Conservation (phyloP, 2,797 vertebrate species). For the Euthynnus affinis region DNA sequence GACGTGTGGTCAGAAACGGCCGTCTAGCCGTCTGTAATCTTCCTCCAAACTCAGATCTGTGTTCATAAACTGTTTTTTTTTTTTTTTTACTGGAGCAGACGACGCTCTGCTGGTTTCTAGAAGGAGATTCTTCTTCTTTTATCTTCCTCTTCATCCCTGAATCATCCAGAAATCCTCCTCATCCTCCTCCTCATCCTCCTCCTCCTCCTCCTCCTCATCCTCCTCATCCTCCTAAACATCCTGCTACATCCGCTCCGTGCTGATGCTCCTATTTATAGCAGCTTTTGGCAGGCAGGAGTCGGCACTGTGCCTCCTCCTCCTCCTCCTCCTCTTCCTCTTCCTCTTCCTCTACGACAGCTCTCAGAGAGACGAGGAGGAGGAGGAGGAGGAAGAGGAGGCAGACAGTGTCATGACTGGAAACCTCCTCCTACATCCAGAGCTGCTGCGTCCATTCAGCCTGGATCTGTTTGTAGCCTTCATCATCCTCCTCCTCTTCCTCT, state of each 20-base stretch:
- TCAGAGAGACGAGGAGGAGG: slow-evolving; percentile 45
- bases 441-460: slow-evolving; percentile 8
- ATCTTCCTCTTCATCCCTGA: slow-evolving; percentile 52
- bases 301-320: slow-evolving; percentile 38
- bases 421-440: slow-evolving; percentile 36
- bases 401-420: slow-evolving; percentile 45
- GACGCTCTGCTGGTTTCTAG: too few species aligned
- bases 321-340: slow-evolving; percentile 14
- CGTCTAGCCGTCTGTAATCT: too few species aligned
- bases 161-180: slow-evolving; percentile 49
- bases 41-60: too few species aligned
- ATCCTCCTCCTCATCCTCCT: slow-evolving; percentile 43
- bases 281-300: slow-evolving; percentile 70
- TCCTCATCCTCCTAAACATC: slow-evolving; percentile 41
- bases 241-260: slow-evolving; percentile 50
- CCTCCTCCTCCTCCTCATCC: slow-evolving; percentile 42
- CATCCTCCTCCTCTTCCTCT: rapidly evolving
- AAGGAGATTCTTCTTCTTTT: too few species aligned
- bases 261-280: slow-evolving; percentile 81
- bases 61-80: too few species aligned
- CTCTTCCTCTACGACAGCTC: slow-evolving; percentile 36
- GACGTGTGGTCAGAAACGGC: too few species aligned
- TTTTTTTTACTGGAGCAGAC: too few species aligned
- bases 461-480: neutral
- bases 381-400: slow-evolving; percentile 36